Evolutionary conservation across 2,113 vertebrate genomes (phyloP).

Genomic region (Ammodytes marinus): DNA sequence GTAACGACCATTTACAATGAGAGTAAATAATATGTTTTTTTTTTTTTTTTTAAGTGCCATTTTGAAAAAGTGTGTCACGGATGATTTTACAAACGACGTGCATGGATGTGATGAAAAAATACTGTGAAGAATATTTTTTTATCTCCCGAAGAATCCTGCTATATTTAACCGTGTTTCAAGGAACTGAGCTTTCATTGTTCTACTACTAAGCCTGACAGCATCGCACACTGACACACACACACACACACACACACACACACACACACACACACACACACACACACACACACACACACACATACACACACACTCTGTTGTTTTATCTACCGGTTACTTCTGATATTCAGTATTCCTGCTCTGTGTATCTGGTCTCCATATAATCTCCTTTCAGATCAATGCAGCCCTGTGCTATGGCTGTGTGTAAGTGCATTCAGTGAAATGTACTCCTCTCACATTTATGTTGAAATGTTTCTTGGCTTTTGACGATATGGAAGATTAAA

Average conservation of each 20-base stretch:
- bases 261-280: constrained; percentile 9
- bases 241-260: background rate
- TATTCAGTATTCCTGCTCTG: constrained; percentile 58
- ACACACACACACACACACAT: constrained; percentile 13
- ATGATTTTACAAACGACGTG: constrained; percentile 62
- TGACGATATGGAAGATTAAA: constrained; percentile 72
- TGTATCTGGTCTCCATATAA: constrained; percentile 56
- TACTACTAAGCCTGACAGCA: constrained; percentile 15
- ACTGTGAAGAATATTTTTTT: constrained; percentile 73
- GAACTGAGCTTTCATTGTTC: constrained; percentile 28
- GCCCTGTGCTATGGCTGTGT: constrained; percentile 55
- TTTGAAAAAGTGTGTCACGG: constrained; percentile 59
- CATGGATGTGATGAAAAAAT: constrained; percentile 76
- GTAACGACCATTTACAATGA: constrained; percentile 25
- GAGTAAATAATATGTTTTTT: constrained; percentile 23
- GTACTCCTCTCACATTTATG: constrained; percentile 63
- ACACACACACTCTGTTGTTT: constrained; percentile 12
- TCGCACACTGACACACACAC: background rate
- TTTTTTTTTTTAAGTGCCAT: constrained; percentile 70
- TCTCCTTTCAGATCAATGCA: constrained; percentile 60
- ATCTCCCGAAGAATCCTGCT: constrained; percentile 60
- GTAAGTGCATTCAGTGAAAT: constrained; percentile 73
- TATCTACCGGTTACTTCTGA: constrained; percentile 46
- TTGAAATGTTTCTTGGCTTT: constrained; percentile 63
- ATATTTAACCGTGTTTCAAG: constrained; percentile 52